These are phyloP conservation scores for Ammospiza maritima DNA, from an alignment of 2,797 vertebrate species.

Conservation along the genomic window DNA sequence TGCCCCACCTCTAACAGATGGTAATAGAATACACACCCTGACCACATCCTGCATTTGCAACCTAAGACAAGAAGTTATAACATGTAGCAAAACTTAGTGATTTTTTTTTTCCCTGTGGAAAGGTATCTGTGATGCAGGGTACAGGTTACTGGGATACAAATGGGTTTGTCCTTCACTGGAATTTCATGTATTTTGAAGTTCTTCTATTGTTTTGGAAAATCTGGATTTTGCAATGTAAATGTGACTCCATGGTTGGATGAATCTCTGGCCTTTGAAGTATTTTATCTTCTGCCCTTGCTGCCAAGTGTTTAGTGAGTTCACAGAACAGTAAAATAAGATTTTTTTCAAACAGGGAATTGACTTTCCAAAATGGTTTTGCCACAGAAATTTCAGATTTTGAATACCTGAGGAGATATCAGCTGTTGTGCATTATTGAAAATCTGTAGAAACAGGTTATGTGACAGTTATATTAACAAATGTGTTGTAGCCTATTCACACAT, in stretches of 20 bases:
- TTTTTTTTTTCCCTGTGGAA: not conserved
- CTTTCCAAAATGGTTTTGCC: not conserved
- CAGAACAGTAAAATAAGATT: not conserved
- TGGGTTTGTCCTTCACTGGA: not conserved
- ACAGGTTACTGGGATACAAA: accelerated
- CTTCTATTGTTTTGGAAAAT: not conserved
- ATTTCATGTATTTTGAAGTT: not conserved
- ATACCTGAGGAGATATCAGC: not conserved
- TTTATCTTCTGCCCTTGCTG: not conserved
- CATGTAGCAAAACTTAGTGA: not conserved
- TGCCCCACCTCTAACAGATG: not conserved
- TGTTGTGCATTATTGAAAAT: not conserved
- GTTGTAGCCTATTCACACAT: not conserved
- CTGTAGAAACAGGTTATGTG: not conserved
- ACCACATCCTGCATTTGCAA: not conserved
- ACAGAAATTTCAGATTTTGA: not conserved
- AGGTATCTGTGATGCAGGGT: not conserved
- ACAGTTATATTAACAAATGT: not conserved
- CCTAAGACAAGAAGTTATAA: not conserved
- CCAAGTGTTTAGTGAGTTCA: not conserved
- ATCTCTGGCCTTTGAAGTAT: not conserved
- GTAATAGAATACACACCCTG: not conserved
- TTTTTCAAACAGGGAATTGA: not conserved
- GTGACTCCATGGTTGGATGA: not conserved
- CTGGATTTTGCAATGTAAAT: not conserved